A percentile compares a stretch with the other conserved stretches of the same genome.
Evolutionary conservation across 2,797 vertebrate species (phyloP).

Genomic region (Hypotaenidia okinawae): DNA sequence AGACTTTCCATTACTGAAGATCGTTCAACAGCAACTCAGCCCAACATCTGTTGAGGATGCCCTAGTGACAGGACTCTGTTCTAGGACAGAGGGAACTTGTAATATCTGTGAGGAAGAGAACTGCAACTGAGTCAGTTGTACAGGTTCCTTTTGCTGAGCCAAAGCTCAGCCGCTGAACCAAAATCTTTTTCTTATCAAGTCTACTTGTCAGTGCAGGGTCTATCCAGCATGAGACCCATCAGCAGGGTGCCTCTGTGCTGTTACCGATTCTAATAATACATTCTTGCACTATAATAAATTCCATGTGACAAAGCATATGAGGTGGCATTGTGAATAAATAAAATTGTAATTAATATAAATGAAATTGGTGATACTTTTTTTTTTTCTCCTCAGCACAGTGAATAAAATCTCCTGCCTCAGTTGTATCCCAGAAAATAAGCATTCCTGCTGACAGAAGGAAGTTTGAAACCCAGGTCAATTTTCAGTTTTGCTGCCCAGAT

Average conservation of each 20-base stretch:
- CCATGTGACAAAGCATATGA: neutral
- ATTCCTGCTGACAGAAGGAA: neutral
- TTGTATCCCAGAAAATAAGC: neutral
- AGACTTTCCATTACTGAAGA: neutral
- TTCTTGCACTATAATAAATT: neutral
- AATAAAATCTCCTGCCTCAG: neutral
- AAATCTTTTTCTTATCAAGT: neutral
- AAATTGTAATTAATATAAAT: neutral
- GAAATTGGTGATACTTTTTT: neutral
- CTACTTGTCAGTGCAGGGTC: neutral
- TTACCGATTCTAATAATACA: neutral
- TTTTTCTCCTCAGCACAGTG: neutral
- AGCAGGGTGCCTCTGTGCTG: neutral
- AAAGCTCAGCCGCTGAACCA: neutral
- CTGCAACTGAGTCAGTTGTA: neutral
- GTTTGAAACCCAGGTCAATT: neutral
- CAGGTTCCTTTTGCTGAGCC: neutral
- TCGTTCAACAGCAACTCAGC: neutral
- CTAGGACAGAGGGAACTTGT: neutral
- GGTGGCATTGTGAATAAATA: neutral
- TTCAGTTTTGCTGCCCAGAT: neutral
- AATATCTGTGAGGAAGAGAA: neutral
- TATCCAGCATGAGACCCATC: neutral
- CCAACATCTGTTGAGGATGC: neutral
- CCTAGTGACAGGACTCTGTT: neutral